Percentiles rank a stretch among this genome's conserved stretches.
phyloP scores from a whole-genome alignment of 2,113 vertebrate species.

The Rynchops niger region DNA sequence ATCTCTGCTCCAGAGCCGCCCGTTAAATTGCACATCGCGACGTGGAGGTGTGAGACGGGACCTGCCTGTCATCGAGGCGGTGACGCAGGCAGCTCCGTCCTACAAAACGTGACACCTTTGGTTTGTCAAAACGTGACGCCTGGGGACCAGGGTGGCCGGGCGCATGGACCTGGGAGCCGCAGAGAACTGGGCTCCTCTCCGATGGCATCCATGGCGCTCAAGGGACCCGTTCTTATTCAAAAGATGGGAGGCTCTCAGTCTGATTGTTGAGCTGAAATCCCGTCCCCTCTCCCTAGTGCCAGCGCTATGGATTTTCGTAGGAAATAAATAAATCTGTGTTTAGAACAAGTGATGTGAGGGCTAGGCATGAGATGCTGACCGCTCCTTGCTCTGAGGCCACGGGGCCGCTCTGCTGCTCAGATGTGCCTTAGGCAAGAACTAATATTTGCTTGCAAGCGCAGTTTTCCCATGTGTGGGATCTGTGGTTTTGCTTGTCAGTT shows the following conservation, averaged over 20 bases:
- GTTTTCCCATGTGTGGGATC: not conserved
- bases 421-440: not conserved
- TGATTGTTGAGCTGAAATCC: not conserved
- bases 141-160: not conserved
- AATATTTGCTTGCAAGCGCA: not conserved
- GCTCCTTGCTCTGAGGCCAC: fast-evolving
- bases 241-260: fast-evolving
- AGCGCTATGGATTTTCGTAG: not conserved
- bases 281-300: fast-evolving
- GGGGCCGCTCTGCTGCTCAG: not conserved
- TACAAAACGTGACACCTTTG: fast-evolving
- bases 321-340: not conserved
- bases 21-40: fast-evolving
- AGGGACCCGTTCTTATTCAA: not conserved
- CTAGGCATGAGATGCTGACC: fast-evolving
- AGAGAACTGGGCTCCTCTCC: not conserved
- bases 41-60: not conserved
- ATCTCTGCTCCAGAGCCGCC: not conserved
- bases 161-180: not conserved
- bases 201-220: fast-evolving
- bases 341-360: not conserved
- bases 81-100: not conserved
- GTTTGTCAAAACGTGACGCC: fast-evolving
- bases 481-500: not conserved
- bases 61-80: not conserved